A percentile compares a stretch with the other conserved stretches of the same genome.
phyloP scores from a whole-genome alignment of 2,888 invertebrate genomes.

The Syrphus vitripennis region DNA sequence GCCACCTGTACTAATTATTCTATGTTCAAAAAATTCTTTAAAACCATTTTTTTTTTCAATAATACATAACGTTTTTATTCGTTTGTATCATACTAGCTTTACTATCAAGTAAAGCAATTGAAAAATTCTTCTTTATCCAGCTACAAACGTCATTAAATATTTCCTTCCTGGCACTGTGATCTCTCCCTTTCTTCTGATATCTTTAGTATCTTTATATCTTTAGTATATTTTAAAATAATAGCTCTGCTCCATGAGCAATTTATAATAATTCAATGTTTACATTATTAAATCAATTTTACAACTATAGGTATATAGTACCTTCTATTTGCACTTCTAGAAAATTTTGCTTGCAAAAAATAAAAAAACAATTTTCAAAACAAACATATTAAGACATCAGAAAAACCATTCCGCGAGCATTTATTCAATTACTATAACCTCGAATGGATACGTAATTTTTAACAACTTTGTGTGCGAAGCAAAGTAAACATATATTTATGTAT shows the following conservation, averaged over 20 bases:
- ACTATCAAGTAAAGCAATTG: too few species aligned
- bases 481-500: neutral
- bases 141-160: too few species aligned
- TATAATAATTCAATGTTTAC: neutral
- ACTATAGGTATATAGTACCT: neutral
- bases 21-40: too few species aligned
- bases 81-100: too few species aligned
- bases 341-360: neutral
- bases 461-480: conserved; percentile 38
- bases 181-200: neutral
- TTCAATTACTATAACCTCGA: conserved; percentile 50
- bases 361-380: neutral
- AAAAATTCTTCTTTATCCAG: too few species aligned
- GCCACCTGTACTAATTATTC: too few species aligned
- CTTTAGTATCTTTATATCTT: neutral
- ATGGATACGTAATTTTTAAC: conserved; percentile 58
- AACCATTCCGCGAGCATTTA: conserved; percentile 30
- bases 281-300: neutral
- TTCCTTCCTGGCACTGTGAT: too few species aligned
- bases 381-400: conserved; percentile 61
- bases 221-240: neutral
- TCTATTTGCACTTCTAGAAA: neutral
- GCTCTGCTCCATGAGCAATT: neutral
- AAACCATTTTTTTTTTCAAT: too few species aligned
- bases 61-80: too few species aligned